phyloP scores from a whole-genome alignment of 2,113 vertebrate genomes.

The Hirundichthys speculiger region DNA sequence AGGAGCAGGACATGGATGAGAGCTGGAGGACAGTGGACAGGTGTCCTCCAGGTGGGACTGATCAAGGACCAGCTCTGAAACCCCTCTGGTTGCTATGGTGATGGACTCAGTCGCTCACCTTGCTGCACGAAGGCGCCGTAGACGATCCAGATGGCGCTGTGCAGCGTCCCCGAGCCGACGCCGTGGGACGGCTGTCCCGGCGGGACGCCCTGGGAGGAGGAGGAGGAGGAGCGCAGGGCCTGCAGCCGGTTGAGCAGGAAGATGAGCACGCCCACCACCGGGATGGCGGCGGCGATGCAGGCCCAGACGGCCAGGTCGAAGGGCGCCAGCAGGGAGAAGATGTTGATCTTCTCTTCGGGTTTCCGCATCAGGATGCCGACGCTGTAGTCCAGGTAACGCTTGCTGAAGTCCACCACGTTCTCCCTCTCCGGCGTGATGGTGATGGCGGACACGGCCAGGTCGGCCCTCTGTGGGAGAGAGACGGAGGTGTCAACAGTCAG shows the following conservation, averaged over 20 bases:
- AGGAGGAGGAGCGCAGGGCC: conserved; percentile 76
- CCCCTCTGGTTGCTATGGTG: too few relatives aligned
- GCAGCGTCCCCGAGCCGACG: conserved; percentile 84
- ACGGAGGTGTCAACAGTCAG: accelerated
- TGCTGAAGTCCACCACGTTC: conserved; percentile 97
- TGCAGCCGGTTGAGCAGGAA: conserved; percentile 95
- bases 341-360: conserved; percentile 96
- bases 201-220: conserved; percentile 74
- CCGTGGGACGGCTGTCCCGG: conserved; percentile 67
- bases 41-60: too few relatives aligned
- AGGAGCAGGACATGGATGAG: too few relatives aligned
- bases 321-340: conserved; percentile 95
- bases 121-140: conserved; percentile 97
- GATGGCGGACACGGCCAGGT: conserved; percentile 94
- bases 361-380: conserved; percentile 94
- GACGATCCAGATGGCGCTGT: conserved; percentile 97
- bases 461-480: conserved; percentile 84
- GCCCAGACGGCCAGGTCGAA: conserved; percentile 98
- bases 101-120: conserved; percentile 82
- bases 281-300: conserved; percentile 93
- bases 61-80: too few relatives aligned
- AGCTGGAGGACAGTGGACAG: too few relatives aligned
- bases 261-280: conserved; percentile 92
- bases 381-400: conserved; percentile 97
- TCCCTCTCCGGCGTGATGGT: conserved; percentile 96